Evolutionary conservation across 2,113 vertebrate genomes (phyloP), one percentile per base, ranked within the genome.

Genomic region (Choloepus hoffmanni): DNA sequence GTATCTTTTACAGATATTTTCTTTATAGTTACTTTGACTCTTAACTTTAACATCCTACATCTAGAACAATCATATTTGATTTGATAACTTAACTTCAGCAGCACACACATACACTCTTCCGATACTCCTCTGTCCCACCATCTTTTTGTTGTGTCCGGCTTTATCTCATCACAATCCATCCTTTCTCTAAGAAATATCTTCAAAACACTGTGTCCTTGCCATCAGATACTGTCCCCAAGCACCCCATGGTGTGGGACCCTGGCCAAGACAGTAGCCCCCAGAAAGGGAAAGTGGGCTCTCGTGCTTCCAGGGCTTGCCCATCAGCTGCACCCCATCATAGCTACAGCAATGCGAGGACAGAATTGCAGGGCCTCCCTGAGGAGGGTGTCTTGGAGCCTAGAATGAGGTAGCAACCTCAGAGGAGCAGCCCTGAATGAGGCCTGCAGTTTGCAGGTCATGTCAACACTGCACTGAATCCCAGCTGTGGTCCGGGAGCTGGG

Each of bases 321-420:
- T 0, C 2, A 3, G 53, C 12, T 15, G 43, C n/a, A 43, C 13
- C 1, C 3, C 3, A 9, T 36, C 53, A 12, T 0, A 19, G 26
- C 36, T n/a, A 12, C n/a, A 33, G 3, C 28, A 48, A 68, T 11
- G 30, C 0, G 33, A 18, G 9, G 10, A 3, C 14, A 40, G 74
- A 45, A 62, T 14, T 23, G 5, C 4, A 24, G 53, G 50, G 15
- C 13, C 28, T 28, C 45, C 23, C 4, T 1, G 23, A 73, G 23
- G 23, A 62, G 13, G 24, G 30, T 62, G 74, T 15, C 26, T 2
- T 36, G 5, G 62, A 50, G 15, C 28, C 14, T 33, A 18, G 14
- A 50, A 30, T 16, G 21, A 26, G 16, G 50, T 18, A 45, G 74
- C 7, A 13, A 24, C 45, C 30, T 48, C 10, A 3, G 1, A 14